Base-by-base conservation (phyloP, 2,888 invertebrate species). In the Tricholauxania praeusta region DNA sequence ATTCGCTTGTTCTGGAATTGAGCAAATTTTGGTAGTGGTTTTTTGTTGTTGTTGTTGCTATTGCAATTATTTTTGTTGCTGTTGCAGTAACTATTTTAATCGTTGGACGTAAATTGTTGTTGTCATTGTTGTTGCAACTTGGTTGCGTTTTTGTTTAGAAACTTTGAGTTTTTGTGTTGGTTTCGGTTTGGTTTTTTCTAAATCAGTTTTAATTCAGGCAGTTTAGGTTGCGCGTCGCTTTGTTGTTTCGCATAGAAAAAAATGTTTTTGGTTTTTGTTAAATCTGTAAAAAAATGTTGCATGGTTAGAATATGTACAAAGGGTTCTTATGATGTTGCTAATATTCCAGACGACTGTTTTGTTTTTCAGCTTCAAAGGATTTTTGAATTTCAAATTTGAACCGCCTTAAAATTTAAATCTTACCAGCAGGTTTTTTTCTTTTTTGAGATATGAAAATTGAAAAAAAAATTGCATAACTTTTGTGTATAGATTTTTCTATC, bases 71-170 rank as follows among this genome's bases (percentile, higher is more conserved):
- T 72, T 47, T 48, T 60, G 64, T 72, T 69, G 64, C 32, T 69
- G 57, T 59, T 60, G 69, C 49, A 51, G 51, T 67, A 49, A 60
- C 53, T 57, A 69, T 69, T 19, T 28, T 60, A 15, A 60, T 71
- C 19, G 68, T 62, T 71, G 55, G 66, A 72, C 67, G 72, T 57
- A 57, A 48, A 66, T 66, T 65, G 39, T 51, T 22, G 67, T 12
- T 72, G 70, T 76, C 76, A 77, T 77, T 75, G 73, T 74, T 71
- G 74, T 71, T 59, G 73, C 57, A 74, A 60, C 12, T 71, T 75
- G 64, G 65, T 78, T 75, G 73, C 75, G 59, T 72, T 53, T 70
- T 17, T 66, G 70, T 72, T 73, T 72, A 60, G 68, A 66, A 66
- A 39, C 49, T 32, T 72, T 66, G 5, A 64, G 49, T 65, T 57